phyloP scores from a whole-genome alignment of 2,888 invertebrate genomes.

The Notodonta ziczac region DNA sequence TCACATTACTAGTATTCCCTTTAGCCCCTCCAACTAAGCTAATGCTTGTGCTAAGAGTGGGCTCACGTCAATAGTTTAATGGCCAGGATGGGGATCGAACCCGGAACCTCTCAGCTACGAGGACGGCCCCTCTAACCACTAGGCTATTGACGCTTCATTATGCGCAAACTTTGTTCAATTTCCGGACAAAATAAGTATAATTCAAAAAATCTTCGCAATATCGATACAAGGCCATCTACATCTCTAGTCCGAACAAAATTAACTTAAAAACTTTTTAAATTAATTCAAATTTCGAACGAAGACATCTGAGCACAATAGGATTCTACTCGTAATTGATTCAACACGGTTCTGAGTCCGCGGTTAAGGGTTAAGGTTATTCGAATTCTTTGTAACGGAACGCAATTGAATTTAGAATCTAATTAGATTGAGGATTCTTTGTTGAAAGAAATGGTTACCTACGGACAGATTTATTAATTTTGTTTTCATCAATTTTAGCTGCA shows the following conservation, averaged over 20 bases:
- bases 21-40: too few relatives aligned
- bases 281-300: conserved; percentile 46
- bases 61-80: too few relatives aligned
- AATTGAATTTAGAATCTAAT: conserved; percentile 58
- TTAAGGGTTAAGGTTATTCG: conserved; percentile 51
- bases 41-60: too few relatives aligned
- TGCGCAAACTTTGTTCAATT: too few relatives aligned
- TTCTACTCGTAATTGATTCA: conserved; percentile 65
- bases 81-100: too few relatives aligned
- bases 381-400: conserved; percentile 51
- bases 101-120: too few relatives aligned
- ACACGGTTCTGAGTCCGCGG: conserved; percentile 60
- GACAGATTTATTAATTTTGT: too few relatives aligned
- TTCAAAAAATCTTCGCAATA: background rate
- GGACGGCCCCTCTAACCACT: too few relatives aligned
- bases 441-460: background rate
- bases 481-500: too few relatives aligned
- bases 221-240: conserved; percentile 2
- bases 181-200: too few relatives aligned
- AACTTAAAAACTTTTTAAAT: conserved; percentile 33
- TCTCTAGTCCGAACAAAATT: conserved; percentile 15
- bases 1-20: too few relatives aligned
- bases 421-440: conserved; percentile 37
- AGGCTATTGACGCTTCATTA: too few relatives aligned
- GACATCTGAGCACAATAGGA: conserved; percentile 52